These are phyloP conservation scores for Rallus crepitans DNA, from an alignment of 2,797 vertebrate genomes.

Conservation along the genomic window DNA sequence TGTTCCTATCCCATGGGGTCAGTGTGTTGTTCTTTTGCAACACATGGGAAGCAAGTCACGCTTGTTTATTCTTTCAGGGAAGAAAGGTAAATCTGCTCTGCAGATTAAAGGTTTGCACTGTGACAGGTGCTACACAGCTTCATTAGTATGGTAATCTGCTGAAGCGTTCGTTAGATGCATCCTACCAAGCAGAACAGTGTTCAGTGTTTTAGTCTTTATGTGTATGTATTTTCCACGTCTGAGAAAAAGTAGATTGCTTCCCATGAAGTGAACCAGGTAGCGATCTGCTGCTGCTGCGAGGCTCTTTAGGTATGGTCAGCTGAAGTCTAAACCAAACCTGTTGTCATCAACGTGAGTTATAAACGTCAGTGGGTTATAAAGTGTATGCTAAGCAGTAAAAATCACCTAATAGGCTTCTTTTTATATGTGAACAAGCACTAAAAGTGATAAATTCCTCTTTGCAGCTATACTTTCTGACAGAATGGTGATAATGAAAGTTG, in stretches of 20 bases:
- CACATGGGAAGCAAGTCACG: fast-evolving
- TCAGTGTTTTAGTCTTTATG: neutral
- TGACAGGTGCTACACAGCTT: neutral
- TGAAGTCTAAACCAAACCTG: neutral
- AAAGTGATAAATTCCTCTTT: neutral
- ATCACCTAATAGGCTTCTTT: neutral
- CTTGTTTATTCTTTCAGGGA: neutral
- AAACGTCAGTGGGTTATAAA: neutral
- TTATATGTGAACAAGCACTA: neutral
- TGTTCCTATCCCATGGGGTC: neutral
- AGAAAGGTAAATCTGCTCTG: neutral
- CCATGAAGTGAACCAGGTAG: neutral
- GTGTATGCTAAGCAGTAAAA: neutral
- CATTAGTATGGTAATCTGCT: neutral
- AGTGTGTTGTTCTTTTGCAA: neutral
- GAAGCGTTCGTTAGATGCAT: neutral
- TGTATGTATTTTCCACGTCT: neutral
- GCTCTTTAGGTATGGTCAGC: neutral
- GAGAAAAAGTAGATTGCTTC: neutral
- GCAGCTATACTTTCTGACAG: neutral
- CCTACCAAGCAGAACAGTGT: neutral
- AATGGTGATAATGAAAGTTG: neutral
- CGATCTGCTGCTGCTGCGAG: fast-evolving
- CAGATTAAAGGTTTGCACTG: neutral
- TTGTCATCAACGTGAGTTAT: neutral